Conservation (phyloP, 2,888 invertebrate species). For the Antheraea yamamai region DNA sequence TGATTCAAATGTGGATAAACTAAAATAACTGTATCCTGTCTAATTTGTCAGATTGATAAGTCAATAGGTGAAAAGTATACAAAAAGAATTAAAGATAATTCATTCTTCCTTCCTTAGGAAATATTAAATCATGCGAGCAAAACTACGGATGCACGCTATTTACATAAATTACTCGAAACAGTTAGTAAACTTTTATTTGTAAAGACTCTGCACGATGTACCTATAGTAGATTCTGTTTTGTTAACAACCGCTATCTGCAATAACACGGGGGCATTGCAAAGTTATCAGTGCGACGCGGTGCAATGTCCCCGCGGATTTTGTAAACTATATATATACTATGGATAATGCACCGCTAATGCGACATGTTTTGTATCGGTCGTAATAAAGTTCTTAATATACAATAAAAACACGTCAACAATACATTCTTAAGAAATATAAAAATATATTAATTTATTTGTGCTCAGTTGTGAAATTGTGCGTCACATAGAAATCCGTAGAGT, state of each 20-base stretch:
- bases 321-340: slow-evolving; percentile 26
- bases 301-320: slow-evolving; percentile 39
- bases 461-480: not conserved
- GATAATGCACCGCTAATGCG: not conserved
- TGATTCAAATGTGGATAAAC: not conserved
- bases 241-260: slow-evolving; percentile 23
- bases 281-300: slow-evolving; percentile 48
- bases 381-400: not conserved
- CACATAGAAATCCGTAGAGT: not conserved
- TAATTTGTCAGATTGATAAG: not conserved
- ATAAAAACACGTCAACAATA: not conserved
- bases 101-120: not conserved
- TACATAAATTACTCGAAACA: not conserved
- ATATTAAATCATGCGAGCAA: not conserved
- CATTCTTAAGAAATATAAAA: not conserved
- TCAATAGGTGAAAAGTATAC: too few relatives aligned
- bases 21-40: not conserved
- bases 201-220: not conserved
- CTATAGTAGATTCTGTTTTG: slow-evolving; percentile 7
- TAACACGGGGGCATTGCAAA: slow-evolving; percentile 31
- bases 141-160: not conserved
- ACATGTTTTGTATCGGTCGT: not conserved
- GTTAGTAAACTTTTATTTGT: not conserved
- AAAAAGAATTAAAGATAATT: too few relatives aligned
- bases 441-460: not conserved